These are phyloP conservation scores for Cygnus atratus DNA, from an alignment of 2,113 vertebrate species.

Conservation along the genomic window DNA sequence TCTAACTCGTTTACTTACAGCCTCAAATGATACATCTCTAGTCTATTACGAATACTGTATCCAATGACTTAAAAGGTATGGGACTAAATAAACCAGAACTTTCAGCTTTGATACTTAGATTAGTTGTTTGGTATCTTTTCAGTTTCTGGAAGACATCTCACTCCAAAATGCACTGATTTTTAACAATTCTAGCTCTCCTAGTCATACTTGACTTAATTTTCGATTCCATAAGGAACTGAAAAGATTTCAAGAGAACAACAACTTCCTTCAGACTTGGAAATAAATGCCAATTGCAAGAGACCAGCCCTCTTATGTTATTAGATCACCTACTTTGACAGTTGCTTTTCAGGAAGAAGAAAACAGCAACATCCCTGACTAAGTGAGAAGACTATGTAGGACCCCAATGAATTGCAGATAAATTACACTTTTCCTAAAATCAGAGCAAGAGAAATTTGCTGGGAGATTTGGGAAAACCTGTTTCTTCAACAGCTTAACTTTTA, in stretches of 20 bases:
- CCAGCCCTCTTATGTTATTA: not conserved
- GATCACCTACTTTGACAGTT: not conserved
- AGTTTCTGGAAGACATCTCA: not conserved
- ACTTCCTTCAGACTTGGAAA: not conserved
- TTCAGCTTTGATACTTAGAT: not conserved
- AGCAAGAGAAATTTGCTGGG: not conserved
- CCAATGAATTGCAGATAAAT: not conserved
- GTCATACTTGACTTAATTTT: not conserved
- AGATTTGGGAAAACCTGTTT: not conserved
- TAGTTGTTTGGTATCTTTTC: not conserved
- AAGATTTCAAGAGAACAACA: not conserved
- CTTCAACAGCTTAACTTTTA: conserved; percentile 20
- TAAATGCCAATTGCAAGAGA: not conserved
- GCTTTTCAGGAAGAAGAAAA: not conserved
- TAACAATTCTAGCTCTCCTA: not conserved
- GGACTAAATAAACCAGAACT: not conserved
- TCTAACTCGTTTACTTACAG: not conserved
- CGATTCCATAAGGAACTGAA: not conserved
- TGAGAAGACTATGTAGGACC: not conserved
- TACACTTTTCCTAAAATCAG: not conserved
- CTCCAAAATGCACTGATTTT: not conserved
- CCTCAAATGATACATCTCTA: not conserved
- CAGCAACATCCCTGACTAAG: not conserved
- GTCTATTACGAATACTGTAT: not conserved
- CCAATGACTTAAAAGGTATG: not conserved